Conservation (phyloP, 1,140 invertebrate genomes). For the Acromyrmex heyeri region DNA sequence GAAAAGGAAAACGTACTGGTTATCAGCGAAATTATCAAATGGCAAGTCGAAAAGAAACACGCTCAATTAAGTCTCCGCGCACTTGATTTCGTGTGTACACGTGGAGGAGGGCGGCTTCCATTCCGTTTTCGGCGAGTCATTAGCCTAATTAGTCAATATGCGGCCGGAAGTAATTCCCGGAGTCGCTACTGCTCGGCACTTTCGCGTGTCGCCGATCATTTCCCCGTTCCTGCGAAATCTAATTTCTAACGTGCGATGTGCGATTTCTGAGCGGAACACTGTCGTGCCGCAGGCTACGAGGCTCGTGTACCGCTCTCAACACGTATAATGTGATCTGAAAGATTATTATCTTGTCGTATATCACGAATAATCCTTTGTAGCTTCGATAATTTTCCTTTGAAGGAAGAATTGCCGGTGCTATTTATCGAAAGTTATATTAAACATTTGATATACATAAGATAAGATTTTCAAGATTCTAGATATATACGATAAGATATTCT, state of each 20-base stretch:
- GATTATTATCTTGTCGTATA: slow-evolving; percentile 47
- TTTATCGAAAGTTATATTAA: slow-evolving; percentile 1
- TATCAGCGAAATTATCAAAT: slow-evolving; percentile 48
- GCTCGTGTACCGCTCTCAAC: slow-evolving; percentile 27
- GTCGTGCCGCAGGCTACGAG: slow-evolving; percentile 45
- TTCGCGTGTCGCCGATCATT: slow-evolving; percentile 68
- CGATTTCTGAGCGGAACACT: slow-evolving; percentile 57
- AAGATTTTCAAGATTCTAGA: neutral
- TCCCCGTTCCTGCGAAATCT: slow-evolving; percentile 54
- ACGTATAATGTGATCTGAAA: slow-evolving; percentile 26
- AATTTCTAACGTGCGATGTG: slow-evolving; percentile 57
- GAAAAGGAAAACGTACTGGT: neutral
- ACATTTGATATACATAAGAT: neutral
- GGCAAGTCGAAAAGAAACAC: slow-evolving; percentile 50
- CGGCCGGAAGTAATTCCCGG: slow-evolving; percentile 58
- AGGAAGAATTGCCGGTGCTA: neutral
- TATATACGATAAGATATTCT: neutral
- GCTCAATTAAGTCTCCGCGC: slow-evolving; percentile 45
- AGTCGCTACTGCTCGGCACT: slow-evolving; percentile 41
- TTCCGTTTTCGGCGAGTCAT: slow-evolving; percentile 68
- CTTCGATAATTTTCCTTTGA: slow-evolving; percentile 7
- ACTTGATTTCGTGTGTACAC: slow-evolving; percentile 49
- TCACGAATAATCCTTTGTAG: slow-evolving; percentile 11
- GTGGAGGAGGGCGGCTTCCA: neutral
- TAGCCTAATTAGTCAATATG: slow-evolving; percentile 71